Evolutionary conservation across 1,140 invertebrate genomes (phyloP).

Genomic region (Wasmannia auropunctata): DNA sequence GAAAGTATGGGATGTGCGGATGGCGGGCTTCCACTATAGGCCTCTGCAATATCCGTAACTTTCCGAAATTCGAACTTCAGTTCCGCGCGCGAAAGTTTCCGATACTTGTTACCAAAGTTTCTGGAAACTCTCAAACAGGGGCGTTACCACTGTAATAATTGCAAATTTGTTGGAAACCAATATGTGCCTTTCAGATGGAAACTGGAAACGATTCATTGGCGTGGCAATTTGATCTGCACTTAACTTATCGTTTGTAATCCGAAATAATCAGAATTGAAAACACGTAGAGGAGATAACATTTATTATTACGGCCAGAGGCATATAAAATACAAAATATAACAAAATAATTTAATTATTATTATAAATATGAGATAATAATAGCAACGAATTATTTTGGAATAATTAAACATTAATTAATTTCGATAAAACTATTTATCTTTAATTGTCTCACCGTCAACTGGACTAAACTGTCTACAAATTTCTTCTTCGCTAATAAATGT

Average conservation of each 20-base stretch:
- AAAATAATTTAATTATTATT: neutral
- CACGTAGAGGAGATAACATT: neutral
- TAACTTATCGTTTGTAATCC: neutral
- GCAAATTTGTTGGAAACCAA: constrained; percentile 37
- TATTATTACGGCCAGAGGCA: neutral
- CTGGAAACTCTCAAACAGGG: constrained; percentile 31
- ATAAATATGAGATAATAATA: neutral
- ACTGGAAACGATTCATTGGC: neutral
- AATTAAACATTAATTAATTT: neutral
- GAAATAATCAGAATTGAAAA: neutral
- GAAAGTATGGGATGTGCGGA: constrained; percentile 13
- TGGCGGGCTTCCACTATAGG: constrained; percentile 10
- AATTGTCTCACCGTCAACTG: neutral
- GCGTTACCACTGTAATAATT: constrained; percentile 44
- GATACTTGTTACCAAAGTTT: constrained; percentile 39
- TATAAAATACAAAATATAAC: neutral
- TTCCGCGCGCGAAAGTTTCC: constrained; percentile 15
- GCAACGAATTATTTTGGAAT: no score
- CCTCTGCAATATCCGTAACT: constrained; percentile 49
- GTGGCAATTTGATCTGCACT: neutral
- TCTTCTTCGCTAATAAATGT: neutral
- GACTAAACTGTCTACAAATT: neutral
- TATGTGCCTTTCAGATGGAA: neutral
- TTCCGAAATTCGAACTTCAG: constrained; percentile 49
- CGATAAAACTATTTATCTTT: neutral